Conservation (phyloP, 2,113 vertebrate species). For the Oncorhynchus clarkii region DNA sequence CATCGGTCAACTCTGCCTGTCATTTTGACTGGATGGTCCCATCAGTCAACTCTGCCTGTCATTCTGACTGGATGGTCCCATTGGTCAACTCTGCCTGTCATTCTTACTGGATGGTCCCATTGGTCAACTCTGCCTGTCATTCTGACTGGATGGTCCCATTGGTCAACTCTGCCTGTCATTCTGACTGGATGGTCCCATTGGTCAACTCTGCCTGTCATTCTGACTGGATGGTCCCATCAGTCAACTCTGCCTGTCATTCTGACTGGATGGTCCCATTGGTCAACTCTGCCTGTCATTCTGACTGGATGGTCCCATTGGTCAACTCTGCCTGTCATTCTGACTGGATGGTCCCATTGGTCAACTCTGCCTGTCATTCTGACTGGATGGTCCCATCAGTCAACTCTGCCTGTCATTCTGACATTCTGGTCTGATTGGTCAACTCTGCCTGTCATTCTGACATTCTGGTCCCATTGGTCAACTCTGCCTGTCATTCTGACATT, state of each 20-base stretch:
- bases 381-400: slow-evolving; percentile 44
- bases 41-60: slow-evolving; percentile 48
- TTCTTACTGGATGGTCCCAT: slow-evolving; percentile 46
- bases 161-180: slow-evolving; percentile 48
- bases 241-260: too few species aligned
- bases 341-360: slow-evolving; percentile 41
- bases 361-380: slow-evolving; percentile 50
- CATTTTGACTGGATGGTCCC: slow-evolving; percentile 41
- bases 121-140: slow-evolving; percentile 46
- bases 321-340: too few species aligned
- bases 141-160: slow-evolving; percentile 45
- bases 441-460: slow-evolving; percentile 47
- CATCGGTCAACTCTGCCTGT: slow-evolving; percentile 48
- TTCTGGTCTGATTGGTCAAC: slow-evolving; percentile 47
- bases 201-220: too few species aligned
- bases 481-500: slow-evolving; percentile 49
- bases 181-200: slow-evolving; percentile 12
- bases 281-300: too few species aligned
- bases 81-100: slow-evolving; percentile 47
- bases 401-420: slow-evolving; percentile 47
- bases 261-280: too few species aligned
- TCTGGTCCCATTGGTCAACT: slow-evolving; percentile 47
- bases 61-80: slow-evolving; percentile 45
- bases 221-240: too few species aligned
- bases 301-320: too few species aligned